Evolutionary conservation across 2,113 vertebrate genomes (phyloP), one percentile per base, ranked within the genome.

Genomic region (Lampris incognitus): DNA sequence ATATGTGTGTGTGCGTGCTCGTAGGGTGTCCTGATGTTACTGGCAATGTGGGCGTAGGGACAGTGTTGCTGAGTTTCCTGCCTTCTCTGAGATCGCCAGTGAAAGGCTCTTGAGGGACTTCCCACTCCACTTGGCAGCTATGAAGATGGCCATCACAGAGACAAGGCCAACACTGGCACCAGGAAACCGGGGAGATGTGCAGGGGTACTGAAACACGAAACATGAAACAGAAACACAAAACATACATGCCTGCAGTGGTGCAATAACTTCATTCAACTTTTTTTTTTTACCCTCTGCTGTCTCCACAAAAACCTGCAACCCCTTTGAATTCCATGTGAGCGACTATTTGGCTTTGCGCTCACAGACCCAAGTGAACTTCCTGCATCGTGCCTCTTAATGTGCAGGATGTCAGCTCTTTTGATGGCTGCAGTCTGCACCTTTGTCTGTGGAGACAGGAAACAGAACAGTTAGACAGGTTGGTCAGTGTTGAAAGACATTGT

Each of bases 61-160:
- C 38, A 40, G 10, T 58, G 41, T 4, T 49, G 38, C 13, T 3
- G 11, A 42, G 44, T 69, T 85, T 85, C 79, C 82, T 89, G 70
- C 46, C 66, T 48, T 5, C 61, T 24, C 54, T 62, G 54, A 41
- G 60, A 74, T 0, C 3, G 40, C n/a, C 4, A 5, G 10, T 39
- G 3, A 63, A 82, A 70, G 0, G 8, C 74, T 69, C 77, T 65
- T 56, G 13, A 67, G 56, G 64, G 60, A 89, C 85, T 87, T 89
- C 85, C 85, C 85, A 58, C 11, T 56, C n/a, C 7, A 9, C 24
- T 71, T 46, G 50, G 58, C 0, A 0, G 10, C 60, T 9, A 63
- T 6, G n/a, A 58, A 44, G 24, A 52, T 5, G 37, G 55, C n/a
- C 11, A 40, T 10, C 38, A 74, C 39, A 24, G 57, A 46, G 57